These are phyloP conservation scores for Phalacrocorax aristotelis DNA, from an alignment of 2,113 vertebrate genomes.

Conservation along the genomic window DNA sequence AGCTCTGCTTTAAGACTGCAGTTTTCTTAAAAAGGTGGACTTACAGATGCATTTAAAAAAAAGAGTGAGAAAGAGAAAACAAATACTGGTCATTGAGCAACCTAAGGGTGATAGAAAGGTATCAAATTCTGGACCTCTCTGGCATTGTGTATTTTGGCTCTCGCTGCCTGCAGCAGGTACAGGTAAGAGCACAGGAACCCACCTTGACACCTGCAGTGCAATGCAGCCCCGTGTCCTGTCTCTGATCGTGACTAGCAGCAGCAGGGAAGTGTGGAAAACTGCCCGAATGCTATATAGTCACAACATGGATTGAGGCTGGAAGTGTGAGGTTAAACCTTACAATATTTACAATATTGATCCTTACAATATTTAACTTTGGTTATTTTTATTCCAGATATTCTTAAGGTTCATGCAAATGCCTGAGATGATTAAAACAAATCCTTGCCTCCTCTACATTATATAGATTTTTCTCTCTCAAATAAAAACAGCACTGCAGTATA, in stretches of 20 bases:
- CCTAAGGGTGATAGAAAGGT: not conserved
- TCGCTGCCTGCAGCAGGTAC: not conserved
- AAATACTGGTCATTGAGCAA: not conserved
- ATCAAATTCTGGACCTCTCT: not conserved
- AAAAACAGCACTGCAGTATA: not conserved
- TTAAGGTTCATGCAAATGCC: not conserved
- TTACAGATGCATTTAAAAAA: not conserved
- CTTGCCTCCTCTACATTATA: not conserved
- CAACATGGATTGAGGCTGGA: not conserved
- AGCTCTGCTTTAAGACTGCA: not conserved
- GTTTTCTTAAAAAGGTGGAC: not conserved
- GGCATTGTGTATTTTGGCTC: not conserved
- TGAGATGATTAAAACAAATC: not conserved
- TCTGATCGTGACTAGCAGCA: not conserved
- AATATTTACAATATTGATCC: not conserved
- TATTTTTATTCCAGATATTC: not conserved
- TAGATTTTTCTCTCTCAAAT: not conserved
- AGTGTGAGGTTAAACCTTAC: not conserved
- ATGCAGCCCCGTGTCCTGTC: not conserved
- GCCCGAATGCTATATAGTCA: not conserved
- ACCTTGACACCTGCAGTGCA: accelerated
- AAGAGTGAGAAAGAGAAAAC: not conserved
- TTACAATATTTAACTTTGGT: not conserved
- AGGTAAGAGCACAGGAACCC: not conserved
- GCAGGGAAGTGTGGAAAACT: not conserved